phyloP scores from a whole-genome alignment of 1,140 invertebrate species.

The Drosophila elegans region DNA sequence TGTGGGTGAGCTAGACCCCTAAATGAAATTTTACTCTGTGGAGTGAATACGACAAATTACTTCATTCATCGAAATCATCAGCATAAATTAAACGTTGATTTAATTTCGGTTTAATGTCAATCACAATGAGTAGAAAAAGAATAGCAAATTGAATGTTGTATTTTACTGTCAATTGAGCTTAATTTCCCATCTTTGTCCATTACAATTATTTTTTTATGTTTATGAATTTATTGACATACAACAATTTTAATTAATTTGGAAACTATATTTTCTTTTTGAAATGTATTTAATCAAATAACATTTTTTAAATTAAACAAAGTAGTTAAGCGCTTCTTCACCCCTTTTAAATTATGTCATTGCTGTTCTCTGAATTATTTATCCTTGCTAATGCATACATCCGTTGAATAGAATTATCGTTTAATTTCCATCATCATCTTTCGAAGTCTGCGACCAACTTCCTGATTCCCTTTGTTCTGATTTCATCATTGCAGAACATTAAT shows the following conservation, averaged over 20 bases:
- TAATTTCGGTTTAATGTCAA: conserved; percentile 4
- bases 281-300: too few species aligned
- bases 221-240: background rate
- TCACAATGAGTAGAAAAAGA: background rate
- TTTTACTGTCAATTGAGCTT: conserved; percentile 10
- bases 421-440: background rate
- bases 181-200: background rate
- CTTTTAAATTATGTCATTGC: background rate
- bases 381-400: conserved; percentile 11
- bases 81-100: conserved; percentile 15
- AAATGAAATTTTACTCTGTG: conserved; percentile 23
- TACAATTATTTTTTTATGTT: background rate
- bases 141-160: background rate
- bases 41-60: conserved; percentile 31
- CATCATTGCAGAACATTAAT: conserved; percentile 31
- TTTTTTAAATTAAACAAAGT: background rate
- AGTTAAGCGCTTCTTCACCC: background rate
- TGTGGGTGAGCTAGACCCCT: conserved; percentile 15
- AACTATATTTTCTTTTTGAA: too few species aligned
- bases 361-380: conserved; percentile 20
- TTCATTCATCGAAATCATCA: conserved; percentile 31
- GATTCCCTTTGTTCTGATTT: background rate
- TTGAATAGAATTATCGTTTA: conserved; percentile 19
- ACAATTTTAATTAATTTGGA: background rate
- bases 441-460: background rate